Base-by-base conservation (phyloP, 2,113 vertebrate genomes). In the Onychorhynchus coronatus region DNA sequence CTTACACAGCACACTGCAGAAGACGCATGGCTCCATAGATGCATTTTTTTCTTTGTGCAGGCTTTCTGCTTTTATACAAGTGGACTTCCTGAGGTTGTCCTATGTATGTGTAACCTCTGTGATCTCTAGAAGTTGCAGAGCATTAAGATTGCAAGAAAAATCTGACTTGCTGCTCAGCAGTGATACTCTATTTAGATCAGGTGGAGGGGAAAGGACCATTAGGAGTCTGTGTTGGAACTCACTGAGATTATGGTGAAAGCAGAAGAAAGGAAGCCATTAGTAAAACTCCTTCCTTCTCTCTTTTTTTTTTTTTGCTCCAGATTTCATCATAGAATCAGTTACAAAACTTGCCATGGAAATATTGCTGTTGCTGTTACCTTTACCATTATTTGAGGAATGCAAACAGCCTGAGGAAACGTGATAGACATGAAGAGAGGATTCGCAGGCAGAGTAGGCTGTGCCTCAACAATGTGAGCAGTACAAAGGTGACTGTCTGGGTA, bases 131-230 rank as follows among this genome's bases (percentile, higher is more conserved):
- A 65, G 79, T 6, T 79, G 73, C n/a, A 65, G 58, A 75, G 37
- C 63, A 68, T 88, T 91, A 77, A 41, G 52, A 73, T 77, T 82
- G n/a, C 41, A 92, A 74, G 44, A 16, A 89, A 96, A 95, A 94
- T 82, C 50, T 89, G 83, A 95, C 95, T 95, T 96, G 76, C 61
- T 67, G 27, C 79, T 95, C 84, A 70, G 93, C 63, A 85, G 35
- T 82, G 86, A 87, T 72, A 74, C 21, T 85, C 37, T 82, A 46
- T 68, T 96, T 96, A 96, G 93, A 92, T 96, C 49, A 74, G 89
- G 70, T 59, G 74, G 68, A 93, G 86, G 59, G 83, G 46, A 91
- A 91, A 93, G 68, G 85, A 66, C 79, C 50, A 50, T 94, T 92
- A 79, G 39, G n/a, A 24, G 33, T 59, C 46, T 49, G 21, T 89